phyloP scores from a whole-genome alignment of 1,140 invertebrate genomes.

The Leptopilina clavipes region DNA sequence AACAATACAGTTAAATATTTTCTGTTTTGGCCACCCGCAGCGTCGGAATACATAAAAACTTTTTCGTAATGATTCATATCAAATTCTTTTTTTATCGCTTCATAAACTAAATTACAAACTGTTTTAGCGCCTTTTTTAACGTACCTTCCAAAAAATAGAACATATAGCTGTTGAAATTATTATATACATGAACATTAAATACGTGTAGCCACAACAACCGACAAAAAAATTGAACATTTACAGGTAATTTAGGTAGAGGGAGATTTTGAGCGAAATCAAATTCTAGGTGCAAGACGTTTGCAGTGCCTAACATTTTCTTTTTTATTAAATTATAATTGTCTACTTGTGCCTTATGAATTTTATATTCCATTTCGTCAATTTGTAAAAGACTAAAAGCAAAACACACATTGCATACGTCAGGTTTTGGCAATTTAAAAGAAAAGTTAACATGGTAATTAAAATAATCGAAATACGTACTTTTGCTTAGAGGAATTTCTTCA shows the following conservation, averaged over 20 bases:
- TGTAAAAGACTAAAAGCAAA: not conserved
- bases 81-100: too few relatives aligned
- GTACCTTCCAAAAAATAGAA: too few relatives aligned
- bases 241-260: constrained; percentile 3
- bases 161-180: too few relatives aligned
- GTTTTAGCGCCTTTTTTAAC: too few relatives aligned
- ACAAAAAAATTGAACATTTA: constrained; percentile 13
- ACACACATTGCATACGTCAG: constrained; percentile 18
- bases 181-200: too few relatives aligned
- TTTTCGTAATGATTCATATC: too few relatives aligned
- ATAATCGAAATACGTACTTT: constrained; percentile 13
- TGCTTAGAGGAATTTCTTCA: not conserved
- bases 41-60: too few relatives aligned
- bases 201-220: not conserved
- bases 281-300: not conserved
- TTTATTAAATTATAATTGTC: not conserved
- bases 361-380: not conserved
- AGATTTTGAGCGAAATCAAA: not conserved
- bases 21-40: too few relatives aligned
- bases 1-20: too few relatives aligned
- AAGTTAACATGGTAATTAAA: constrained; percentile 20
- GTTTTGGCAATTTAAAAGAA: not conserved
- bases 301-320: not conserved
- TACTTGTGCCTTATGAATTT: not conserved
- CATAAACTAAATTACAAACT: too few relatives aligned